Base-by-base conservation (phyloP, 1,140 invertebrate genomes). In the Thereuonema tuberculata region DNA sequence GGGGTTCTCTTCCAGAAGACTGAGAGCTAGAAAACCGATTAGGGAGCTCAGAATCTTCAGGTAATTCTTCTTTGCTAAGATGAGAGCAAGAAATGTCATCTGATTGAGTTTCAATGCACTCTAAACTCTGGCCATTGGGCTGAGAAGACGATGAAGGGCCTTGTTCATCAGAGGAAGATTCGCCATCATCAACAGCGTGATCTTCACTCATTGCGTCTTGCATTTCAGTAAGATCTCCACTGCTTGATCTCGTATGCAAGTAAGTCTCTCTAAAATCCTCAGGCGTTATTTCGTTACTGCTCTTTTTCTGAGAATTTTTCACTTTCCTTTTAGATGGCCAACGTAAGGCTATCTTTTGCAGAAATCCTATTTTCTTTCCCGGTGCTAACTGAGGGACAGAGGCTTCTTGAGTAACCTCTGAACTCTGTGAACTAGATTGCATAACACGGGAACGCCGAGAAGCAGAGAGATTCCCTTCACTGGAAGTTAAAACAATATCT, bases 271-370 rank as follows among this genome's bases (percentile, higher is more conserved):
- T 62, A 60, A 67, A 68, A 37, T 69, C 67, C 28, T 67, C 62
- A 23, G 66, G 62, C 17, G 66, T 59, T 23, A 64, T 66, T 63
- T 66, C 66, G n/a, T 25, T 62, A 29, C 49, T 21, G 37, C 21
- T 64, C 56, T 59, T 67, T 61, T 46, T 58, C 49, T 60, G 63
- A 28, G 60, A 49, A 46, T 24, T 43, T 21, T 2, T 17, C 2
- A 2, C 26, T 53, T 63, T 65, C 12, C 61, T 60, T 61, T 71
- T 72, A 2, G 68, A 68, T 17, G 69, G 67, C 71, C 71, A 72
- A n/a, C 66, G 56, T 15, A 70, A 56, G 21, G 66, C 63, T 60
- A 72, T 68, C 62, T 72, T 72, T 21, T 69, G 67, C 0, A 72
- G 66, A 57, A 72, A 72, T 25, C 68, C 67, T 59, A 67, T 71